Evolutionary conservation across 1,140 invertebrate species (phyloP).

Genomic region (Hormaphis cornu): DNA sequence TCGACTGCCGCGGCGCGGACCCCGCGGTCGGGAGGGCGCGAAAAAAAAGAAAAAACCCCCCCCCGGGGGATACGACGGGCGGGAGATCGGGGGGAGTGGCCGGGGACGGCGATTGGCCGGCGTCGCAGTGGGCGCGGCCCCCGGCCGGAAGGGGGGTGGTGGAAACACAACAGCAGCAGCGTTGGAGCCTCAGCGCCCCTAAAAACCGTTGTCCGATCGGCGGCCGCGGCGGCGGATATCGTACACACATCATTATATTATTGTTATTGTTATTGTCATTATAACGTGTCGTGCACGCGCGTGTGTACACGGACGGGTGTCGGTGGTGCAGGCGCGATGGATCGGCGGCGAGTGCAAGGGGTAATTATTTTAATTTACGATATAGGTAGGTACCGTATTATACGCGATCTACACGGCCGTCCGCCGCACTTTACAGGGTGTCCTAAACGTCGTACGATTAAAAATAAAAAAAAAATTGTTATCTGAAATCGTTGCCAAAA

Average conservation of each 20-base stretch:
- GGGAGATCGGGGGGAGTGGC: slow-evolving; percentile 1
- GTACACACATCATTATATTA: neutral
- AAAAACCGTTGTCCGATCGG: neutral
- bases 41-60: too few relatives aligned
- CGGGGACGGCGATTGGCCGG: neutral
- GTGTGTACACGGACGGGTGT: neutral
- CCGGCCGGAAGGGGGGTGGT: neutral
- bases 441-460: too few relatives aligned
- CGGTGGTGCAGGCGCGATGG: too few relatives aligned
- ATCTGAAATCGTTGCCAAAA: too few relatives aligned
- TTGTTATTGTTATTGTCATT: neutral
- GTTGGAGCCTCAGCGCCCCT: neutral
- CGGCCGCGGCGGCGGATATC: neutral
- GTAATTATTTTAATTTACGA: too few relatives aligned
- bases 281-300: too few relatives aligned
- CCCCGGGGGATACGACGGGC: neutral
- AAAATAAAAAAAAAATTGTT: too few relatives aligned
- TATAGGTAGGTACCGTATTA: too few relatives aligned
- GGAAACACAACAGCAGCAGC: neutral
- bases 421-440: too few relatives aligned
- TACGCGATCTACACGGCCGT: too few relatives aligned
- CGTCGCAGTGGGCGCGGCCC: neutral
- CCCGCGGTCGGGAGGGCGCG: neutral
- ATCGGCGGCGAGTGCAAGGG: too few relatives aligned
- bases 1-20: neutral